phyloP scores from a whole-genome alignment of 2,888 invertebrate genomes.

The Himalopsyche tibetana region DNA sequence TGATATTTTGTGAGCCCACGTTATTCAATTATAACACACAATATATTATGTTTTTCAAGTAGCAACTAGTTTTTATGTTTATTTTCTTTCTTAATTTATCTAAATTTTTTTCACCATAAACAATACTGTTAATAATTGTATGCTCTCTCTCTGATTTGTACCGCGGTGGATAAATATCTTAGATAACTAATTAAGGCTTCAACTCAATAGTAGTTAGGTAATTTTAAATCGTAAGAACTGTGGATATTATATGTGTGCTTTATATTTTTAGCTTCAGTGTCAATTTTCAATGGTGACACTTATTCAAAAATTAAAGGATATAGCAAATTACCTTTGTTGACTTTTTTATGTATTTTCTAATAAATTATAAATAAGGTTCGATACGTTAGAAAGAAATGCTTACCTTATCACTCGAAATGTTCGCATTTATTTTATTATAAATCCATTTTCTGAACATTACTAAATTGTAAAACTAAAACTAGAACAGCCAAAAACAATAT shows the following conservation, averaged over 20 bases:
- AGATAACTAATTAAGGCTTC: conserved; percentile 43
- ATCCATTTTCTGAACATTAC: too few species aligned
- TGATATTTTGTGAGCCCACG: too few species aligned
- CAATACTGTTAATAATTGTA: background rate
- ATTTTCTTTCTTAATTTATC: too few species aligned
- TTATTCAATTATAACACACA: too few species aligned
- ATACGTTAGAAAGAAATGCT: conserved; percentile 25
- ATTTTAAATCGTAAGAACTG: conserved; percentile 27
- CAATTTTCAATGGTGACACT: conserved; percentile 40
- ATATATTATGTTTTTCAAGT: too few species aligned
- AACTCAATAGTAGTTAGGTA: conserved; percentile 47
- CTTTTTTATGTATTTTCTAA: conserved; percentile 39
- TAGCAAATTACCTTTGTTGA: conserved; percentile 38
- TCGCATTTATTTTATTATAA: background rate
- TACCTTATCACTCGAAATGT: background rate
- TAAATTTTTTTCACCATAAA: background rate
- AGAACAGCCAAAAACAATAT: too few species aligned
- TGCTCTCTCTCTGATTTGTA: conserved; percentile 42
- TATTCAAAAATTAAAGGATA: background rate
- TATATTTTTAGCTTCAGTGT: conserved; percentile 39
- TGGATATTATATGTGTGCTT: conserved; percentile 42
- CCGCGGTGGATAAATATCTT: conserved; percentile 19
- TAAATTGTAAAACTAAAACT: too few species aligned
- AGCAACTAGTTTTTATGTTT: too few species aligned
- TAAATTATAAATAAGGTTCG: conserved; percentile 35